Base-by-base conservation (phyloP, 1,140 invertebrate genomes). In the Bathynomus jamesi region DNA sequence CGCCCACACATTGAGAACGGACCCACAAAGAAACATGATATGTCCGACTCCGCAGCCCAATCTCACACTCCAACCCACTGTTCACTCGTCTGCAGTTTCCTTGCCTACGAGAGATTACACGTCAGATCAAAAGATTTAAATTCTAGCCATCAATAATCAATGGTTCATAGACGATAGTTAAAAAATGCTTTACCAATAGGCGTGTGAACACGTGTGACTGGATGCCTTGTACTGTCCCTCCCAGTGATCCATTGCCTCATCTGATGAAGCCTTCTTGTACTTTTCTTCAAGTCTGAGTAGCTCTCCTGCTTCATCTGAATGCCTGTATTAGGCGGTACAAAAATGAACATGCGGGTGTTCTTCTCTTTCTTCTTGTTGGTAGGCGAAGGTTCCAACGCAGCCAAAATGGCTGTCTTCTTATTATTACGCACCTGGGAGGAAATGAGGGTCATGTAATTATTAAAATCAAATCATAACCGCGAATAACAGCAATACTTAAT, bases 211-310 rank as follows among this genome's bases (percentile, higher is more conserved):
- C 0, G 88, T 90, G 30, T 87, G 88, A 61, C 90, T 87, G 30
- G 94, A 94, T 1, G 89, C 86, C 69, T 90, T 86, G 81, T 94
- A 97, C 80, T 98, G 95, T 75, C 93, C 88, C 17, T 87, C 89
- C 97, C 97, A 99, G 76, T 91, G 87, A 4, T 86, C 80, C 82
- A 96, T 89, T 0, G 94, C 95, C 70, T 85, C 82, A 28, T 87
- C 86, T 13, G 85, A 83, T 7, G 84, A 82, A n/a, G 92, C 90
- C 81, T 92, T 92, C 79, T 91, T 91, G 83, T 96, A 98, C 81
- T 96, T 96, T 95, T 95, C 82, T 93, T 90, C 13, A 99, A 83
- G 80, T 97, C 94, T 1, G 88, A 87, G n/a, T 96, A 84, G 4
- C 90, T 89, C 81, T 98, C 95, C 78, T 90, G 87, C 30, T 91